Percentiles rank a stretch among this genome's conserved stretches.
These are phyloP conservation scores for Anthonomus grandis DNA, from an alignment of 1,140 invertebrate species.

Conservation along the genomic window DNA sequence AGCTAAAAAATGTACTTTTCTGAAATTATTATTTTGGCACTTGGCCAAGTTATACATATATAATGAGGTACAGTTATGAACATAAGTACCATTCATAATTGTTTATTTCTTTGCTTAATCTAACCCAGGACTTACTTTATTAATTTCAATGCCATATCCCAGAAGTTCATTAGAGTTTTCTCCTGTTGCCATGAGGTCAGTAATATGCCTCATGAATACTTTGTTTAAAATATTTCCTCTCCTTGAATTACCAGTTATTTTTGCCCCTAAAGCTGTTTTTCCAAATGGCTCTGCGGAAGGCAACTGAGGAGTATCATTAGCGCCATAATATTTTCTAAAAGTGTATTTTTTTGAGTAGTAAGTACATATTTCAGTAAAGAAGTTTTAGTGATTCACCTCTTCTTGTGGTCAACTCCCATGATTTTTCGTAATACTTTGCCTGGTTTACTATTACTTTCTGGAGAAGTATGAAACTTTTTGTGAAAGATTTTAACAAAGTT, in stretches of 20 bases:
- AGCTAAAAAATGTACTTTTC: no score
- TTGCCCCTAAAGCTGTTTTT: constrained; percentile 20
- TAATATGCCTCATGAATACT: constrained; percentile 75
- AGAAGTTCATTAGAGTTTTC: constrained; percentile 57
- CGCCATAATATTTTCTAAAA: constrained; percentile 29
- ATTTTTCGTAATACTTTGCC: constrained; percentile 28
- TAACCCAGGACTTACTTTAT: no score
- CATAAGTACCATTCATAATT: no score
- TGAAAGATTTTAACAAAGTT: no score
- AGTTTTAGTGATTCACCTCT: constrained; percentile 29
- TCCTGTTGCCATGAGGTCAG: constrained; percentile 69
- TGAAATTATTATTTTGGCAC: no score
- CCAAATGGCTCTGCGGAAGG: constrained; percentile 15
- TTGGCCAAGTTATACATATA: no score
- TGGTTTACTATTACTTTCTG: not conserved
- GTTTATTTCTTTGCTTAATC: no score
- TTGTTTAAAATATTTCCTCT: constrained; percentile 67
- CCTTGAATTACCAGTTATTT: constrained; percentile 28
- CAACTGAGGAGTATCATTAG: constrained; percentile 14
- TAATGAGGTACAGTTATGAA: no score
- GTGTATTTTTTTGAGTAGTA: not conserved
- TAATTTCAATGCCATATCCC: constrained; percentile 66
- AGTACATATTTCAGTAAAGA: not conserved
- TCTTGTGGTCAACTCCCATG: constrained; percentile 20
- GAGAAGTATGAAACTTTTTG: constrained; percentile 9